Base-by-base conservation (phyloP, 1,140 invertebrate genomes). In the Drosophila sp. region DNA sequence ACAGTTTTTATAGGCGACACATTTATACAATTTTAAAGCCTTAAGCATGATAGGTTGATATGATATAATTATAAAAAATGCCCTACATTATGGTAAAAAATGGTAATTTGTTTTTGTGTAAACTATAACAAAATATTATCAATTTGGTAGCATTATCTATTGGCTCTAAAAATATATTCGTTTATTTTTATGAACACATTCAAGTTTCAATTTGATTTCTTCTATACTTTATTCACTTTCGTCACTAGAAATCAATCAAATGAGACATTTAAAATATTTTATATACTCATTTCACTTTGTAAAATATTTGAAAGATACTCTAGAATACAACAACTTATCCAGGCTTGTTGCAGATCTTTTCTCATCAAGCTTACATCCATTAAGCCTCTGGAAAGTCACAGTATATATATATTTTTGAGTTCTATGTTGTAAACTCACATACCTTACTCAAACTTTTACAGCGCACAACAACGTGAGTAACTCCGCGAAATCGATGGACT, bases 1-100 rank as follows among this genome's bases (percentile, higher is more conserved):
- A n/a, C 8, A 40, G 21, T 65, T 72, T 63, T 65, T 72, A 72
- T 72, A 72, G 43, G 48, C 69, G 16, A 13, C 36, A 27, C 41
- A 41, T 14, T n/a, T 50, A 57, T 34, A 11, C 25, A 54, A 13
- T 43, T n/a, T 2, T 14, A 25, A 48, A 45, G 46, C 4, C 25
- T 14, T 4, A 64, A 56, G 43, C 13, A 43, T 58, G 69, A 27
- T 53, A 43, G 21, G 7, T 51, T 57, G 69, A 72, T 72, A 72
- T 72, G 69, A 72, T 56, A 64, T 40, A 41, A 48, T 21, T 13
- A 46, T 40, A 41, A 48, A 40, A 34, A 25, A 34, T 71, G 54
- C 61, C 27, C 61, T 72, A 65, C 61, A 11, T 6, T 53, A 16
- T 36, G 27, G 46, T 11, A 14, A 29, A n/a, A 50, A 50, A 13